Percentiles rank a stretch among this genome's conserved stretches.
These are phyloP conservation scores for Drusus annulatus DNA, from an alignment of 1,140 invertebrate genomes.

Conservation along the genomic window DNA sequence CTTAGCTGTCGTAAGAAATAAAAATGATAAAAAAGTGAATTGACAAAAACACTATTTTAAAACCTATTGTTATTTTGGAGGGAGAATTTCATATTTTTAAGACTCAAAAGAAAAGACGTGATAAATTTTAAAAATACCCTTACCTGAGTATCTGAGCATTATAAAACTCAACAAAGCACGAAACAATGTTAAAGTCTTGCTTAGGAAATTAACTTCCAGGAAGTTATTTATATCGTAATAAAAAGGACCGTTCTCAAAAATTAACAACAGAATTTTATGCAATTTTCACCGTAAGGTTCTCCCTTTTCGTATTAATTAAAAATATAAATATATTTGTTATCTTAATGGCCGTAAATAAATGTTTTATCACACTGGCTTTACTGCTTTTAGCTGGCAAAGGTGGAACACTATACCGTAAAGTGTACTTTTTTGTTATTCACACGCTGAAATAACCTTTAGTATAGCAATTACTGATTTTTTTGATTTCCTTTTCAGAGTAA, in stretches of 20 bases:
- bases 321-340: constrained; percentile 20
- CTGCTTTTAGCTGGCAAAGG: neutral
- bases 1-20: no score
- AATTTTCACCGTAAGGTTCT: neutral
- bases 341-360: constrained; percentile 1
- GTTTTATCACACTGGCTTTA: neutral
- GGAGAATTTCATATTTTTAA: no score
- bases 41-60: no score
- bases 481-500: no score
- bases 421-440: no score
- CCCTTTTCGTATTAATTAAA: constrained; percentile 11
- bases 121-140: no score
- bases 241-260: constrained; percentile 10
- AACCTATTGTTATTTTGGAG: no score
- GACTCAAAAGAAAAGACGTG: no score
- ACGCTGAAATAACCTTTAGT: no score
- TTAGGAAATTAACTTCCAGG: neutral
- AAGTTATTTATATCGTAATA: constrained; percentile 10
- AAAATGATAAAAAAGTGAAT: no score
- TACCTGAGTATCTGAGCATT: neutral
- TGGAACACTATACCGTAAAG: neutral
- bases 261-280: constrained; percentile 19
- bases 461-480: no score
- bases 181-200: neutral
- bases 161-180: neutral